Percentiles rank a stretch among this genome's conserved stretches.
Conservation (phyloP, 2,888 invertebrate genomes). For the Apamea sordens region DNA sequence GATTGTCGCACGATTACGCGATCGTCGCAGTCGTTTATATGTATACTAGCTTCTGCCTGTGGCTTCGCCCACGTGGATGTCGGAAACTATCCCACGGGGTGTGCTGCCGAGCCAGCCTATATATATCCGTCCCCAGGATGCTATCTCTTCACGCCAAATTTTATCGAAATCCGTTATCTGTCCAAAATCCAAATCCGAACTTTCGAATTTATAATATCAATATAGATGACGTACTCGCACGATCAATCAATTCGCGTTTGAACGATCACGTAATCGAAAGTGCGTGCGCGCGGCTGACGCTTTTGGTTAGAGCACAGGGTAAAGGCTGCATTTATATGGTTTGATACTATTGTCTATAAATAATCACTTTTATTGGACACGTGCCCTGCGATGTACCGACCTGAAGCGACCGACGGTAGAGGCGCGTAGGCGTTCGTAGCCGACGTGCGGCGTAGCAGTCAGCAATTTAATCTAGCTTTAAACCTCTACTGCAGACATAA, state of each 20-base stretch:
- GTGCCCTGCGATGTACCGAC: background rate
- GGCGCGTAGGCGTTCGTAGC: slow-evolving; percentile 15
- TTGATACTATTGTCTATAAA: background rate
- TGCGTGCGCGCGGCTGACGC: too few relatives aligned
- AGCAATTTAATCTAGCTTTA: background rate
- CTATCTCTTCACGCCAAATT: background rate
- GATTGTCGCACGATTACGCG: background rate
- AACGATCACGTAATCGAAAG: background rate
- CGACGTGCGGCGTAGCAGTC: background rate
- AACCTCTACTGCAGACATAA: background rate
- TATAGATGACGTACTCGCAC: background rate
- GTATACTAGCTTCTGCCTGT: background rate
- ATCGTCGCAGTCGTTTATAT: background rate
- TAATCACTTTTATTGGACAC: slow-evolving; percentile 5
- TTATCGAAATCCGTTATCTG: background rate
- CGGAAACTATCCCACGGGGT: background rate
- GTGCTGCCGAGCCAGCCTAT: too few relatives aligned
- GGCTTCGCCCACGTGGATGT: too few relatives aligned
- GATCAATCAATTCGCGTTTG: background rate
- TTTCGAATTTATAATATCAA: background rate
- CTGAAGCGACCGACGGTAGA: background rate
- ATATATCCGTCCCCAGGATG: too few relatives aligned
- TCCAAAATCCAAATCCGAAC: too few relatives aligned
- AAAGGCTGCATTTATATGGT: background rate
- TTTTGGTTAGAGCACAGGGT: background rate